Evolutionary conservation across 2,888 invertebrate species (phyloP).

Genomic region (Synanthedon tipuliformis): DNA sequence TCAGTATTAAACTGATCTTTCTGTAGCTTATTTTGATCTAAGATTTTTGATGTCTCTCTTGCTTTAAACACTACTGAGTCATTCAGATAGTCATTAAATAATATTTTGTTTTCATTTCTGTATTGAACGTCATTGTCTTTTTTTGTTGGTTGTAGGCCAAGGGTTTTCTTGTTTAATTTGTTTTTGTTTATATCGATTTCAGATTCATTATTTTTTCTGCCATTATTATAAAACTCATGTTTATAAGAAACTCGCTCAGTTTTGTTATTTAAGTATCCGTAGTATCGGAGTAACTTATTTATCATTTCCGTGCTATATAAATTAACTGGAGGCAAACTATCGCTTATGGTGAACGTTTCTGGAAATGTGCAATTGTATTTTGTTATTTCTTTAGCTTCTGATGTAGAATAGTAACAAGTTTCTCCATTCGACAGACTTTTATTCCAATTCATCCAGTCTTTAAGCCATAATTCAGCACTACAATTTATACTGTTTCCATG

Average conservation of each 20-base stretch:
- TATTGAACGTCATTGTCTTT: constrained; percentile 10
- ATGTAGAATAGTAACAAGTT: constrained; percentile 57
- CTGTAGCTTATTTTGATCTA: constrained; percentile 45
- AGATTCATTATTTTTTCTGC: constrained; percentile 11
- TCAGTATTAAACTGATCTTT: constrained; percentile 42
- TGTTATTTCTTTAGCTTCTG: constrained; percentile 53
- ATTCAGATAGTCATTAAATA: constrained; percentile 33
- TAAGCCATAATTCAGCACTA: constrained; percentile 73
- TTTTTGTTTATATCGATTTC: constrained; percentile 10
- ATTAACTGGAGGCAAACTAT: constrained; percentile 61
- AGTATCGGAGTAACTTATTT: constrained; percentile 56
- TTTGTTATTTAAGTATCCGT: constrained; percentile 60
- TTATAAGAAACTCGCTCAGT: constrained; percentile 38
- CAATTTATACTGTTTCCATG: constrained; percentile 81
- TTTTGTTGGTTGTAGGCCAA: constrained; percentile 5
- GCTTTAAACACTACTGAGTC: constrained; percentile 33
- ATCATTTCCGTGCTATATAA: constrained; percentile 66
- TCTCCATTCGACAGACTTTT: constrained; percentile 44
- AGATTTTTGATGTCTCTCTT: constrained; percentile 36
- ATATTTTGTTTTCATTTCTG: constrained; percentile 30
- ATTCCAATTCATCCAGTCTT: constrained; percentile 74
- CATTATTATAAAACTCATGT: constrained; percentile 22
- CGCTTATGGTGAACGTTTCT: constrained; percentile 62
- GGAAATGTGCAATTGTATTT: constrained; percentile 64
- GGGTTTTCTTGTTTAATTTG: constrained; percentile 17